Base-by-base conservation (phyloP, 2,797 vertebrate species). In the Lycodopsis pacificus region DNA sequence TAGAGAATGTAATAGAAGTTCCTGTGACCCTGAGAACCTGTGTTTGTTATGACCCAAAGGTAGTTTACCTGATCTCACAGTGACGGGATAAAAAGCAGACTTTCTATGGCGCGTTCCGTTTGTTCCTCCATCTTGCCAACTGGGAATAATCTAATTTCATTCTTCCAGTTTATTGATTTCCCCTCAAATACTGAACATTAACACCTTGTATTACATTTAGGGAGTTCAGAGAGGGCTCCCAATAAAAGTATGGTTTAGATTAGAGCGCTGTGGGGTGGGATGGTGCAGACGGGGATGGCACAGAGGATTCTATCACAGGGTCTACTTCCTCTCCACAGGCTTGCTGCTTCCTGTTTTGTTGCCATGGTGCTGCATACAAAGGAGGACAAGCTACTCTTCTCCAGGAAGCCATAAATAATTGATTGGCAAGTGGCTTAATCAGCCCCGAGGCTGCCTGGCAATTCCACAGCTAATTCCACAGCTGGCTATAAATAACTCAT, bases 341-440 rank as follows among this genome's bases (percentile, higher is more conserved):
- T 85, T 89, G 89, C 77, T 93, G 89, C 93, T 95, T 95, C 94
- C 94, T 95, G 94, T 95, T 95, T 92, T 95, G 95, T 95, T 95
- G 90, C 93, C 91, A 95, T 95, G 92, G 91, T 49, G 89, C 89
- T 83, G 80, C 84, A 86, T 80, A 90, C 93, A 94, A 91, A 95
- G 90, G 91, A 90, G 89, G 91, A 94, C 92, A 93, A 93, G 92
- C 90, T 86, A 81, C 89, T 91, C 86, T 88, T 91, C 94, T 94
- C 87, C 92, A 93, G 92, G 93, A 94, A 91, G 83, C 91, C 92
- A 89, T 95, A 92, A 93, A 95, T 95, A 94, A 95, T 93, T 94
- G 91, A 95, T 93, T 93, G 93, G 91, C 93, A 93, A 93, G 90
- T 91, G 87, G 94, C 92, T 93, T 94, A 94, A 95, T 93, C 88